Base-by-base conservation (phyloP, 2,797 vertebrate species). In the Schizopygopsis malacanthus region DNA sequence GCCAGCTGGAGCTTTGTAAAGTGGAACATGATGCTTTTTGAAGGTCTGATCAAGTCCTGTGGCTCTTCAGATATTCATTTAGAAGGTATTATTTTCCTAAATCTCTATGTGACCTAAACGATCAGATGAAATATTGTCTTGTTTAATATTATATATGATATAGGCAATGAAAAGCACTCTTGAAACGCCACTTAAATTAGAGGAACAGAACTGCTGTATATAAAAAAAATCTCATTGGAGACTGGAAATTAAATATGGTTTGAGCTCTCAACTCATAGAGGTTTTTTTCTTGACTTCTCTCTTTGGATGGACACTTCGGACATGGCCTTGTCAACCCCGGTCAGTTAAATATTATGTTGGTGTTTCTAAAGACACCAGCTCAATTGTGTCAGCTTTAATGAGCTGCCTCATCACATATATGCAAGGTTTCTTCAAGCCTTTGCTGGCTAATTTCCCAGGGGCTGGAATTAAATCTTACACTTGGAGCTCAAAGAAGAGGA, bases 361-460 rank as follows among this genome's bases (percentile, higher is more conserved):
- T 9, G n/a, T 52, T 82, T 81, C 78, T 80, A 75, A 76, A 73
- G 76, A 86, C 54, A 83, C 75, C 52, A 52, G 28, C 81, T 56
- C 43, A 80, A 59, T 77, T 71, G 67, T 71, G 67, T 75, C 59
- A 47, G 15, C 45, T 41, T 84, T 88, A 88, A 88, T 87, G 76
- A 88, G 76, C 63, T 86, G 84, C 82, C 77, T 79, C 47, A 88
- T 63, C 56, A 52, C 70, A 82, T 54, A 61, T 80, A 41, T 82
- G 50, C 71, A 73, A 39, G 77, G 86, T 63, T 75, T 84, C 78
- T 81, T 33, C 39, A 25, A 63, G n/a, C 67, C 56, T 52, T 83
- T 39, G 63, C 61, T 45, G 45, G 25, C 77, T 84, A 84, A 88
- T 88, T 88, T 86, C 84, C 81, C 84, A 25, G 47, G 82, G 78